Base-by-base conservation (phyloP, 2,113 vertebrate species). In the Rhodinocichla rosea region DNA sequence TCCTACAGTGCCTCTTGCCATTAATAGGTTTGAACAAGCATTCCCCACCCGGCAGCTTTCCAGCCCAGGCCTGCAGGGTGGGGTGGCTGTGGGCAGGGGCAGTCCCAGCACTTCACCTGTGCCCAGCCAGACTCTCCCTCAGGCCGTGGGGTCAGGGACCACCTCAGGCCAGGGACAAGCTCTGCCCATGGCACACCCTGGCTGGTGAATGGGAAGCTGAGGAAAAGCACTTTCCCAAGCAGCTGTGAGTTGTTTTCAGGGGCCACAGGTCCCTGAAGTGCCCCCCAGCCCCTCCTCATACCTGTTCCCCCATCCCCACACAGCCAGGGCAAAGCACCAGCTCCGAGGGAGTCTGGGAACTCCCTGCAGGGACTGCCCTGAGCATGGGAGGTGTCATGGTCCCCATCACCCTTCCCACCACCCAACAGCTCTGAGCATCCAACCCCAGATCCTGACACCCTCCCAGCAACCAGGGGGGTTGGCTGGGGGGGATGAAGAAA, bases 61-160 rank as follows among this genome's bases (percentile, higher is more conserved):
- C 78, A 73, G 53, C 44, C 52, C 8, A 9, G 6, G 28, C 44
- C 69, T n/a, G 55, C 9, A 30, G 69, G 13, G 1, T 4, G 10
- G 42, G 35, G 11, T 13, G 47, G 21, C 1, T 21, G 64, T 23
- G 65, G 14, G 45, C 85, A 33, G 13, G 42, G 0, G 27, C 65
- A 68, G 21, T 56, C 32, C 16, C 45, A 20, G 59, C 44, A 7
- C 39, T 12, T 3, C 30, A 12, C 28, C 3, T 7, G 50, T 15
- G n/a, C 11, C 47, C 28, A 10, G 1, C 9, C 77, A 23, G 39
- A 4, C 39, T 9, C 18, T 3, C 19, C 32, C 64, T n/a, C 47
- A 16, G 8, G 69, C 44, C 1, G 0, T 24, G 42, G 10, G 15
- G 3, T 6, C 35, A 7, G 53, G 26, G 8, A 30, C 16, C 42